phyloP scores from a whole-genome alignment of 2,797 vertebrate genomes.

The Pogonophryne albipinna region DNA sequence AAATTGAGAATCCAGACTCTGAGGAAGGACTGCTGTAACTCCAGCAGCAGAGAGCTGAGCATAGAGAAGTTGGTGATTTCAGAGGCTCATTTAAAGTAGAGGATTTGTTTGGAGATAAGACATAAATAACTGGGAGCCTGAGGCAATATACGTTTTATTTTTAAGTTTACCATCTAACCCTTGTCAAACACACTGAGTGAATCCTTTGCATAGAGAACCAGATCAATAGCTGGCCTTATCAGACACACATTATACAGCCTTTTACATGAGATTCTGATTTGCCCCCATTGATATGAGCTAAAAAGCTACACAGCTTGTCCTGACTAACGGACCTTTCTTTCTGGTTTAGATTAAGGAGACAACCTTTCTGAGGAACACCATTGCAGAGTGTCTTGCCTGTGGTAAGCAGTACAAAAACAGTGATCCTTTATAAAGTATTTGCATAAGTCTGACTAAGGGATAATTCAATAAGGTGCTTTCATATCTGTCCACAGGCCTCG shows the following conservation, averaged over 20 bases:
- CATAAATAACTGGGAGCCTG: slow-evolving; percentile 22
- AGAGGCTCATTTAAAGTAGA: slow-evolving; percentile 26
- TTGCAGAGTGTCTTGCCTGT: slow-evolving; percentile 94
- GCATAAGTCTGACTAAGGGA: background rate
- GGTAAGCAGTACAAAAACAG: slow-evolving; percentile 81
- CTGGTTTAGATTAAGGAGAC: slow-evolving; percentile 93
- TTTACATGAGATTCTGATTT: slow-evolving; percentile 5
- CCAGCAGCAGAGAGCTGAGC: slow-evolving; percentile 13
- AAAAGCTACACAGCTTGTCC: background rate
- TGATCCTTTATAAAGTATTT: background rate
- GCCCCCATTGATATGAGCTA: background rate
- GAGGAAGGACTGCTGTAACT: slow-evolving; percentile 14
- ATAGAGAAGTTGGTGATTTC: slow-evolving; percentile 21
- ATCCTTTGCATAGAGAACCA: slow-evolving; percentile 17
- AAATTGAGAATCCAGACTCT: slow-evolving; percentile 41
- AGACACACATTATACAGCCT: slow-evolving; percentile 12
- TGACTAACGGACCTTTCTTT: slow-evolving; percentile 25
- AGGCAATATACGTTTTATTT: background rate
- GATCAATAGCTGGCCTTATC: background rate
- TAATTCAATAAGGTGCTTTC: slow-evolving; percentile 12
- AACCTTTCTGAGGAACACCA: slow-evolving; percentile 92
- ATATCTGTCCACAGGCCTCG: slow-evolving; percentile 49
- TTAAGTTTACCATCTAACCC: slow-evolving; percentile 14
- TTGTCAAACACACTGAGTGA: slow-evolving; percentile 11
- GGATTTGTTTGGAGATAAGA: slow-evolving; percentile 28